Percentiles rank a stretch among this genome's conserved stretches.
phyloP scores from a whole-genome alignment of 2,113 vertebrate species.

The Eudorcas thomsonii region DNA sequence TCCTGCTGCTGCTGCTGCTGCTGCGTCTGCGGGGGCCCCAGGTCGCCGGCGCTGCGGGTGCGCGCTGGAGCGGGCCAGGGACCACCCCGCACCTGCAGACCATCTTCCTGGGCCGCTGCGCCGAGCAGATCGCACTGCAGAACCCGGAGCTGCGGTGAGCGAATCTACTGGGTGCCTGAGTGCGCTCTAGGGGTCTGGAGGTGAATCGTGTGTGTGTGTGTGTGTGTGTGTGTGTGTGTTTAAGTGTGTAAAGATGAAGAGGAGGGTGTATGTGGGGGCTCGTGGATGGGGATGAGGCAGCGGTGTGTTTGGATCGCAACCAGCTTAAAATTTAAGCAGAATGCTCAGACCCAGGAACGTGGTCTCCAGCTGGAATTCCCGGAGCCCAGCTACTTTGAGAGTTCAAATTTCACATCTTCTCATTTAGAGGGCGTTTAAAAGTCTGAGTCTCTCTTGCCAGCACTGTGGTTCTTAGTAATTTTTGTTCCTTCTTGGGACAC shows the following conservation, averaged over 20 bases:
- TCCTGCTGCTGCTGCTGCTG: background rate
- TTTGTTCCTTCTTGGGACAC: background rate
- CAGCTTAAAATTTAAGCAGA: background rate
- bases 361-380: background rate
- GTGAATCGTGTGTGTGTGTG: background rate
- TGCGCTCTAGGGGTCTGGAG: background rate
- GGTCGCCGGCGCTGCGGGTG: background rate
- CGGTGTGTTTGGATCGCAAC: background rate
- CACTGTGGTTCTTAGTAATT: background rate
- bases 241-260: background rate
- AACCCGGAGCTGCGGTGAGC: slow-evolving; percentile 79
- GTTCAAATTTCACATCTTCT: background rate
- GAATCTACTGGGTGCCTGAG: background rate
- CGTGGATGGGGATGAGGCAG: no score
- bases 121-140: slow-evolving; percentile 73
- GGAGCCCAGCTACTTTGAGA: background rate
- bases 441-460: background rate
- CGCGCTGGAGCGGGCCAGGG: slow-evolving; percentile 77
- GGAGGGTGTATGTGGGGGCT: background rate
- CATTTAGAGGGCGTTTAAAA: background rate
- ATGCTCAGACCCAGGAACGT: no score
- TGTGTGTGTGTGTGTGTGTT: background rate
- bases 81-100: slow-evolving; percentile 74
- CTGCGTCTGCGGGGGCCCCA: background rate
- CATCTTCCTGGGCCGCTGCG: slow-evolving; percentile 82